Percentiles rank a stretch among this genome's conserved stretches.
Evolutionary conservation across 2,113 vertebrate species (phyloP).

Genomic region (Trachemys scripta): DNA sequence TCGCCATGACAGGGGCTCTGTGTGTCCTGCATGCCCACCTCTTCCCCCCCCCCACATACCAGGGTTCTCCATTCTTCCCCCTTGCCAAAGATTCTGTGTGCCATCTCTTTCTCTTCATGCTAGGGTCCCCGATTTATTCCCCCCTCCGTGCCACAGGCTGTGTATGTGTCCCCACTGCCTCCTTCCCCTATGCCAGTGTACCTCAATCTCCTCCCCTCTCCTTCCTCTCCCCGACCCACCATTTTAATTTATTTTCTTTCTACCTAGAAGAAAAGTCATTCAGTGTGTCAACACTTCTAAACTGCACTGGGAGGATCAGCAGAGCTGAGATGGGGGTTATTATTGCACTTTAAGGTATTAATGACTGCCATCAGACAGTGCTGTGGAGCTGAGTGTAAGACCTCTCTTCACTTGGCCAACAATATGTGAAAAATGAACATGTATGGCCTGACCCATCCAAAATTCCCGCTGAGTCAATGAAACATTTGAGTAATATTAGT

Average conservation of each 20-base stretch:
- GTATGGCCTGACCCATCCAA: not conserved
- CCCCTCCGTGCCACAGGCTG: too few species aligned
- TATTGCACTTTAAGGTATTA: not conserved
- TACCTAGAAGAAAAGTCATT: not conserved
- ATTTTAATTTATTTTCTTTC: not conserved
- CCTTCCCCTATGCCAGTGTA: too few species aligned
- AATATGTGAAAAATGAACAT: not conserved
- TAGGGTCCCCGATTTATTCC: too few species aligned
- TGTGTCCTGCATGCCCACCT: too few species aligned
- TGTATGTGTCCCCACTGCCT: too few species aligned
- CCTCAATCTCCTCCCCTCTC: too few species aligned
- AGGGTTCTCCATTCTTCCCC: too few species aligned
- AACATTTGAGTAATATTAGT: not conserved
- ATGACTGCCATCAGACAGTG: not conserved
- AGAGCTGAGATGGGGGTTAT: not conserved
- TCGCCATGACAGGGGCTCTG: too few species aligned
- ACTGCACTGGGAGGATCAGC: not conserved
- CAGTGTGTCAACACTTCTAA: not conserved
- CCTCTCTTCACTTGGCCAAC: not conserved
- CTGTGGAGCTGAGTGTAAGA: not conserved
- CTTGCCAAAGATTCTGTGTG: too few species aligned
- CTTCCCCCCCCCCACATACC: too few species aligned
- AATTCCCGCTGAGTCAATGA: not conserved
- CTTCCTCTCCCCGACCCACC: too few species aligned
- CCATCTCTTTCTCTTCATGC: too few species aligned